phyloP scores from a whole-genome alignment of 2,113 vertebrate species.

The Atrichornis clamosus region DNA sequence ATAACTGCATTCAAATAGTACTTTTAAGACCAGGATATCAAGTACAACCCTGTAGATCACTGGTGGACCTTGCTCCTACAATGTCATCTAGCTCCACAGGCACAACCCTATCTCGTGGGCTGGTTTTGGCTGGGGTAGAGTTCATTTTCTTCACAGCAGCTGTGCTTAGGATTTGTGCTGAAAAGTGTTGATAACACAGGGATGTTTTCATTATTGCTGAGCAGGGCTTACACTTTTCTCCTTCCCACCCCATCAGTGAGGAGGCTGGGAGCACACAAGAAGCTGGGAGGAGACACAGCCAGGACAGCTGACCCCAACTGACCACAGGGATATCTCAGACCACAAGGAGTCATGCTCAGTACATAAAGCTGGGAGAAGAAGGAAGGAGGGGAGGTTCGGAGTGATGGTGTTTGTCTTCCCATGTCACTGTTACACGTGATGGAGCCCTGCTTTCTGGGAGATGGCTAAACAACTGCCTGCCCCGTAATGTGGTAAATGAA shows the following conservation, averaged over 20 bases:
- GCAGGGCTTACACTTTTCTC: neutral
- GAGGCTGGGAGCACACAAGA: neutral
- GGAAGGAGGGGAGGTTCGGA: neutral
- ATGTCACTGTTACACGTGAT: neutral
- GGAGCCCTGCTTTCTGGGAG: neutral
- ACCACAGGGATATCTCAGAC: neutral
- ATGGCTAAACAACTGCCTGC: neutral
- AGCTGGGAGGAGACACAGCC: neutral
- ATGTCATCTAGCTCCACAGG: neutral
- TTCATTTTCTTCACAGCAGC: neutral
- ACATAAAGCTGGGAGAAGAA: neutral
- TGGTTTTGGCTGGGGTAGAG: neutral
- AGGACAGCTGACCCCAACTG: neutral
- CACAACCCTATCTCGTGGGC: neutral
- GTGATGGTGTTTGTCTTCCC: neutral
- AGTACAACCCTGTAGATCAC: neutral
- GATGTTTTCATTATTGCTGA: neutral
- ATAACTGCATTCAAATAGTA: neutral
- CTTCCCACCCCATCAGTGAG: neutral
- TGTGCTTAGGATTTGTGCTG: neutral
- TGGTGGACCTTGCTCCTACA: neutral
- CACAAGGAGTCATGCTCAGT: neutral
- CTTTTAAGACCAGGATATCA: neutral
- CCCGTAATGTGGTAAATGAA: neutral
- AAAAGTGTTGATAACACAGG: neutral